Base-by-base conservation (phyloP, 1,140 invertebrate genomes). In the Metopolophium dirhodum region DNA sequence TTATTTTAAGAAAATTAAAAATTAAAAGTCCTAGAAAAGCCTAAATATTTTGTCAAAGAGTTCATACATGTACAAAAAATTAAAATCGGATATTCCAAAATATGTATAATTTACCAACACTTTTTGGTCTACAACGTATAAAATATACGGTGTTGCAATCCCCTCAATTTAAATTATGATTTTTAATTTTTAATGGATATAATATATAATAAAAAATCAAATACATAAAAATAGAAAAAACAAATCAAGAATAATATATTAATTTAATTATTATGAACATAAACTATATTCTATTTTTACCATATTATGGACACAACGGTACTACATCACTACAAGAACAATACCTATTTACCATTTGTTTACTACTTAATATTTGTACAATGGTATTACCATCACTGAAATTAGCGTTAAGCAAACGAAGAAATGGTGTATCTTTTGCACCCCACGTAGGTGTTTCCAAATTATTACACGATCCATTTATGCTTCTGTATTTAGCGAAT, bases 391-490 rank as follows among this genome's bases (percentile, higher is more conserved):
- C 92, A 47, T 93, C 92, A 61, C 22, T 35, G n/a, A 51, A 93
- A 45, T 93, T 93, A 45, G 91, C 91, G 6, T 57, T 47, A 22
- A 87, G 18, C 30, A 93, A 26, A 57, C 92, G 82, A n/a, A 61
- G 96, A 94, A 99, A 97, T 85, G 96, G 96, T 4, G 97, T 97
- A 94, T 96, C 96, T 1, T 97, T 96, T 93, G 96, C 96, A 7
- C 98, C 98, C 96, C 96, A 96, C 0, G 95, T 96, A 0, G 97
- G 97, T 94, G 97, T 96, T 41, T 96, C 94, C 20, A 97, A 94
- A 95, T 99, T 98, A 95, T 98, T 99, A 95, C 98, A 99, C 1
- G 97, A 97, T 0, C 98, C 98, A 95, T 99, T 98, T 88, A 97
- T 96, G 2, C 96, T 96, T 47, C 98, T 96, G 94, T 98, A 98